Evolutionary conservation across 2,797 vertebrate genomes (phyloP).

Genomic region (Fistularia commersonii): DNA sequence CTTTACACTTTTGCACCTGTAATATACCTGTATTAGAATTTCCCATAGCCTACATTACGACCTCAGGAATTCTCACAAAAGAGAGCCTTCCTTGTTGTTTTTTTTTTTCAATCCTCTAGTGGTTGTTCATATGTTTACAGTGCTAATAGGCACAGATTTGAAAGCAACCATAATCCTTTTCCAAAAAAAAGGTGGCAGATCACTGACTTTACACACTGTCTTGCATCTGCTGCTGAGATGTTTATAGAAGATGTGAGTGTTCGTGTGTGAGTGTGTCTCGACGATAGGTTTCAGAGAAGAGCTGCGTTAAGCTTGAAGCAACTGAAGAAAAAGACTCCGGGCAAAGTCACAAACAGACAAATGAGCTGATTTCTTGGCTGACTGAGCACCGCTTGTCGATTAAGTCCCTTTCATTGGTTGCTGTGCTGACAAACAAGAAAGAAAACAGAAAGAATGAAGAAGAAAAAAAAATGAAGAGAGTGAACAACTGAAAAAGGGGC

Average conservation of each 20-base stretch:
- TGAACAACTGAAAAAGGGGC: slow-evolving; percentile 16
- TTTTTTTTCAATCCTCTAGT: slow-evolving; percentile 50
- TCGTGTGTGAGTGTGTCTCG: slow-evolving; percentile 2
- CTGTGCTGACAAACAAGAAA: slow-evolving; percentile 18
- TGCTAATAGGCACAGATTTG: slow-evolving; percentile 56
- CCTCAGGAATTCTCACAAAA: slow-evolving; percentile 48
- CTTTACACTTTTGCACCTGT: slow-evolving; percentile 25
- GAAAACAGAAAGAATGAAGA: neutral
- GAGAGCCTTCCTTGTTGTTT: slow-evolving; percentile 33
- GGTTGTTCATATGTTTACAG: slow-evolving; percentile 42
- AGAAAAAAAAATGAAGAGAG: slow-evolving; percentile 13
- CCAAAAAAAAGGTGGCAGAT: slow-evolving; percentile 48
- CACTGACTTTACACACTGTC: slow-evolving; percentile 50
- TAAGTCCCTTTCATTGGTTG: slow-evolving; percentile 55
- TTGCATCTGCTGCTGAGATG: slow-evolving; percentile 46
- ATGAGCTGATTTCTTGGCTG: slow-evolving; percentile 66
- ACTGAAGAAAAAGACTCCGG: slow-evolving; percentile 38
- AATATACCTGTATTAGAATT: slow-evolving; percentile 40
- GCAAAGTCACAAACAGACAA: slow-evolving; percentile 65
- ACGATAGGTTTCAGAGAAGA: slow-evolving; percentile 26
- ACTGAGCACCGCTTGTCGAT: slow-evolving; percentile 64
- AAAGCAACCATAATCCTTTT: slow-evolving; percentile 57
- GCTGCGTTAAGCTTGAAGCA: slow-evolving; percentile 23
- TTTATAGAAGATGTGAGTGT: slow-evolving; percentile 32
- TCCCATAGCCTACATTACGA: slow-evolving; percentile 35